phyloP scores from a whole-genome alignment of 2,797 vertebrate species.

The Hylomyscus alleni region DNA sequence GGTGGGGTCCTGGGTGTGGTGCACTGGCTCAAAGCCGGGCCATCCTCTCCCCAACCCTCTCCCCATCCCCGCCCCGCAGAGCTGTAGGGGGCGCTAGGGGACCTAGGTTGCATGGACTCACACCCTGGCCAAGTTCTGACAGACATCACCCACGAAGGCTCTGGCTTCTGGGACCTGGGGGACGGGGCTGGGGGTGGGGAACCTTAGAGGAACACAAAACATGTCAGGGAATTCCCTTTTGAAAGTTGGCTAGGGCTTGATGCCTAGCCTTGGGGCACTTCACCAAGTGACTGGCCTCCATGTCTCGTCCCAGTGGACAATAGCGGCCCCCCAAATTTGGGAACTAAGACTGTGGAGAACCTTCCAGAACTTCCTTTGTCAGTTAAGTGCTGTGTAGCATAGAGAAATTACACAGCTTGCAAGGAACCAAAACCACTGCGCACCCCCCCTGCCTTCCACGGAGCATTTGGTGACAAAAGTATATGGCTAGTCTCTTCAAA shows the following conservation, averaged over 20 bases:
- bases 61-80: background rate
- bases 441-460: rapidly evolving
- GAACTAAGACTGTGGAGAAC: background rate
- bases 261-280: background rate
- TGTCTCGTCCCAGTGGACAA: background rate
- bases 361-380: background rate
- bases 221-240: background rate
- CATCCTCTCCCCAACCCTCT: background rate
- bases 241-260: too few relatives aligned
- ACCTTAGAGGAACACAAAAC: rapidly evolving
- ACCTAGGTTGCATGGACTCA: constrained; percentile 33
- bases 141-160: background rate
- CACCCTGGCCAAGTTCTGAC: background rate
- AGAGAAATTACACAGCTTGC: background rate
- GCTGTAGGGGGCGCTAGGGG: constrained; percentile 84
- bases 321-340: background rate
- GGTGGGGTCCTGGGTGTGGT: constrained; percentile 77
- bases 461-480: constrained; percentile 26
- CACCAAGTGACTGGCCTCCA: background rate
- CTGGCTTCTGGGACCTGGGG: rapidly evolving
- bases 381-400: background rate
- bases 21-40: background rate
- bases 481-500: background rate
- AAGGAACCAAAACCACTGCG: background rate
- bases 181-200: too few relatives aligned